Conservation (phyloP, 2,888 invertebrate genomes). For the Proisotoma minuta region DNA sequence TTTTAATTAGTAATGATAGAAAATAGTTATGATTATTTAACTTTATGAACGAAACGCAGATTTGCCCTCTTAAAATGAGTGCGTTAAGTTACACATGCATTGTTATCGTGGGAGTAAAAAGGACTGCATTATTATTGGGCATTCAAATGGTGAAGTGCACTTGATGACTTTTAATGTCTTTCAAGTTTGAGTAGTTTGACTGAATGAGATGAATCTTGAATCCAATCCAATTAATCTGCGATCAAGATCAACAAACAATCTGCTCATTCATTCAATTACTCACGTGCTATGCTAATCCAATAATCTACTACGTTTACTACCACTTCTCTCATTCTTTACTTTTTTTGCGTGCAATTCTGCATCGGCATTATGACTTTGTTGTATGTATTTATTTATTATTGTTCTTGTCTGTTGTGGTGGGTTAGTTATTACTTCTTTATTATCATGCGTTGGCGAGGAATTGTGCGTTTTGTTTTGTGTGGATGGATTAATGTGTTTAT, state of each 20-base stretch:
- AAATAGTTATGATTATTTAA: no score
- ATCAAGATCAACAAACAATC: conserved; percentile 1
- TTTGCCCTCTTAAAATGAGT: no score
- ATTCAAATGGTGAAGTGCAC: not conserved
- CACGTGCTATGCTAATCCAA: not conserved
- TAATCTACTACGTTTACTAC: not conserved
- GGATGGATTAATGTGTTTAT: conserved; percentile 1
- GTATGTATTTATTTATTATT: not conserved
- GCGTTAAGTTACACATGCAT: not conserved
- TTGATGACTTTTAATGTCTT: not conserved
- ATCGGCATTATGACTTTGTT: not conserved
- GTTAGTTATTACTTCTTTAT: conserved; percentile 1
- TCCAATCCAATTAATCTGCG: conserved; percentile 5
- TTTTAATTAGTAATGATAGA: no score
- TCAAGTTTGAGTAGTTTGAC: conserved; percentile 6
- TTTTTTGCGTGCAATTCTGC: not conserved
- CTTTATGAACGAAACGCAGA: no score
- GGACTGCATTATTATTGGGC: not conserved
- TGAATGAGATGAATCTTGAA: conserved; percentile 6
- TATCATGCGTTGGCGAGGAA: not conserved
- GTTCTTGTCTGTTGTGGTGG: not conserved
- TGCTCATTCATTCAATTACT: not conserved
- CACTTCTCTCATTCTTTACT: not conserved
- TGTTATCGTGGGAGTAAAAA: not conserved
- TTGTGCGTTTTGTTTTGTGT: not conserved